A percentile compares a stretch with the other conserved stretches of the same genome.
These are phyloP conservation scores for Amblyteles armatorius DNA, from an alignment of 2,888 invertebrate genomes.

Conservation along the genomic window DNA sequence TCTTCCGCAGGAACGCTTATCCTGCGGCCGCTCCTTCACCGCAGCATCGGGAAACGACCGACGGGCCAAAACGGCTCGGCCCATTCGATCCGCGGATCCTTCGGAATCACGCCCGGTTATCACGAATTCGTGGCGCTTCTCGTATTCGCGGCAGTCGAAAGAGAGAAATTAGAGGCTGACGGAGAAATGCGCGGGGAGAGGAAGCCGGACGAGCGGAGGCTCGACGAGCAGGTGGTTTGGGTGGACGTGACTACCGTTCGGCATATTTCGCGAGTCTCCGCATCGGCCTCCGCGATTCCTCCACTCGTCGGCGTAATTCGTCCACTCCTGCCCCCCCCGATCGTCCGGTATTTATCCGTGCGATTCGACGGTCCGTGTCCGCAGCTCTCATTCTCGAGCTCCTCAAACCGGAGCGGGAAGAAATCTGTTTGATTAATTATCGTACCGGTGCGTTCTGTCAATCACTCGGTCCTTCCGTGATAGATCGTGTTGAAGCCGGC, in stretches of 20 bases:
- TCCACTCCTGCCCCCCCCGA: constrained; percentile 9
- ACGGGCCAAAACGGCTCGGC: neutral
- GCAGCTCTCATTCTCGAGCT: constrained; percentile 22
- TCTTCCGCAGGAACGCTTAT: too few relatives aligned
- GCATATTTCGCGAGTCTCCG: constrained; percentile 68
- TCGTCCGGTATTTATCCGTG: constrained; percentile 62
- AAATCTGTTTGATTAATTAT: constrained; percentile 65
- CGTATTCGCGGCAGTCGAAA: constrained; percentile 66
- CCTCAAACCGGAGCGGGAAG: constrained; percentile 42
- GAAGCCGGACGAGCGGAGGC: constrained; percentile 44
- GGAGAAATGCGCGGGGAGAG: neutral
- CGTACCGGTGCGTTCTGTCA: constrained; percentile 54
- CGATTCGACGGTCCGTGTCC: constrained; percentile 55
- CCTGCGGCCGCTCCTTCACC: constrained; percentile 46
- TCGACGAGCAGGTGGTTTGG: constrained; percentile 59
- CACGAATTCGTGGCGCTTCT: constrained; percentile 66
- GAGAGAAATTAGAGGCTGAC: constrained; percentile 61
- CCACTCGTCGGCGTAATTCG: constrained; percentile 66
- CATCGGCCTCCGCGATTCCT: constrained; percentile 38
- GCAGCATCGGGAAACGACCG: constrained; percentile 37
- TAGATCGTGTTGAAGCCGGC: constrained; percentile 50
- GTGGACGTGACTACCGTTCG: constrained; percentile 70
- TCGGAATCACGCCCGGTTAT: constrained; percentile 42
- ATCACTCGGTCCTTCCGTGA: constrained; percentile 49
- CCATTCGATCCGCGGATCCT: constrained; percentile 36